Evolutionary conservation across 2,888 invertebrate species (phyloP), one percentile per base, ranked within the genome.

Genomic region (Tinea trinotella): DNA sequence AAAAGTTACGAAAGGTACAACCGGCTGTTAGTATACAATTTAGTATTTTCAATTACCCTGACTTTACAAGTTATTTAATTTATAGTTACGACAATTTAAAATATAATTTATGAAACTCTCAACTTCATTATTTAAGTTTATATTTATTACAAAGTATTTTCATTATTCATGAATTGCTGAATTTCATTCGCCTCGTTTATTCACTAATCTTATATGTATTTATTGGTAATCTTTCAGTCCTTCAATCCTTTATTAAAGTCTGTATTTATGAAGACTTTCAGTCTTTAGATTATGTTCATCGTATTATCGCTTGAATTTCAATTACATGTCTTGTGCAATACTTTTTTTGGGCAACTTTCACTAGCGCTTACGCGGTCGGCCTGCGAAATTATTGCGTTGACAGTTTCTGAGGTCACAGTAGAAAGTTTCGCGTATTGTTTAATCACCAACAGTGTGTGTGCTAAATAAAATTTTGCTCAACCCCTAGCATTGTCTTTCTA

Each of bases 341-440:
- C 76, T 72, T 84, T 84, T 72, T 84, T 85, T 84, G 74, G 82
- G 74, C 74, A 76, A 82, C 85, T 85, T 85, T 85, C 85, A 81
- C 84, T 81, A 67, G 69, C 64, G 72, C 75, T 77, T 78, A 83
- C 82, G 82, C 76, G 75, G 68, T 67, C 61, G 67, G 84, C 75
- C 78, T 84, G 83, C 80, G 64, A 81, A 84, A 76, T 73, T 61
- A 74, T 83, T 83, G 76, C 82, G 82, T 77, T 71, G 73, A 68
- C 71, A 64, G 67, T 68, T 54, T 65, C 71, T 74, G 73, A 70
- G 80, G 80, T 78, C 77, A 65, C 62, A 74, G 84, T 74, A 59
- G 84, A 83, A 84, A 84, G 83, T 81, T 65, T 70, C 65, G 66
- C 68, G 70, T 70, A 73, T 64, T 55, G 55, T 55, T 53, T 22